Base-by-base conservation (phyloP, 1,140 invertebrate species). In the Tribolium madens region DNA sequence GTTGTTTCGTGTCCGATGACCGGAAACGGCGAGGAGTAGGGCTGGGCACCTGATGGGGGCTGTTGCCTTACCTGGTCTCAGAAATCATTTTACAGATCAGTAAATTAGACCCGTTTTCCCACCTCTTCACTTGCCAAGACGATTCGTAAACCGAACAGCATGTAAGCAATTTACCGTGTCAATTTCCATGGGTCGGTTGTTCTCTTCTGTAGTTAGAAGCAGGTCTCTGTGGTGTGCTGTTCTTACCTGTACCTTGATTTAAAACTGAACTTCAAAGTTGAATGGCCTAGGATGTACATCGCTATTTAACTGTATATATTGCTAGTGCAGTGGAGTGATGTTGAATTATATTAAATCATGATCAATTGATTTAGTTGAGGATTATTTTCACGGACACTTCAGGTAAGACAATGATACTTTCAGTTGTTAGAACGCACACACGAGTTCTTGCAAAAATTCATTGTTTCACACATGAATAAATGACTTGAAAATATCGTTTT, bases 161-260 rank as follows among this genome's bases (percentile, higher is more conserved):
- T 52, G 70, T 52, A 72, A 71, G 42, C 69, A 71, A 72, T 72
- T 72, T 52, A 72, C 70, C 70, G 50, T 72, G 70, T 72, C 70
- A 72, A 72, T 72, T 72, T 72, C 70, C 50, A 72, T 72, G 70
- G 70, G 47, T 72, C 50, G 46, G 70, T 72, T 72, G 70, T 48
- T 72, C 21, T 72, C 13, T 48, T 72, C 46, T 72, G 70, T 48
- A 72, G 46, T 72, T 48, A 50, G 57, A 64, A 64, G 57, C 57
- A 64, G 57, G 57, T 64, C 57, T 64, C 21, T 64, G 57, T 64
- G 57, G 57, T 64, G 57, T 64, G 57, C 18, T 64, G 57, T 64
- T 64, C 18, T 64, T 64, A 64, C 57, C 57, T 64, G 57, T 64
- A 64, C 57, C 21, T 64, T 64, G 57, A 64, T 64, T 64, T 64